Conservation (phyloP, 2,113 vertebrate genomes). For the Oncorhynchus kisutch region DNA sequence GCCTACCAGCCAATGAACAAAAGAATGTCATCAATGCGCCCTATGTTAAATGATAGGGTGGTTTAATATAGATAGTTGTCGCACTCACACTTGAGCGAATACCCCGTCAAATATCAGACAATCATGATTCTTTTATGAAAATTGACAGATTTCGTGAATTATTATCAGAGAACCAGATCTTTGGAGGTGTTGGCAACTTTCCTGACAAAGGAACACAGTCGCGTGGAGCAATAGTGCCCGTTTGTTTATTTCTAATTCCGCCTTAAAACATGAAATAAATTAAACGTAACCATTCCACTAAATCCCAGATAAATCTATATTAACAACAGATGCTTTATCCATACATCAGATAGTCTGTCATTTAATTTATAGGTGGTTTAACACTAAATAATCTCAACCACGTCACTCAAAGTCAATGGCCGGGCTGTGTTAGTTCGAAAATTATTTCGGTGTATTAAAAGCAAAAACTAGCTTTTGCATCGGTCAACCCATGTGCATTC, state of each 20-base stretch:
- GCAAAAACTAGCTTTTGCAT: constrained; percentile 57
- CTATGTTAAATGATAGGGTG: constrained; percentile 38
- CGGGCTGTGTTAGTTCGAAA: constrained; percentile 81
- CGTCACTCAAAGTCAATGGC: constrained; percentile 79
- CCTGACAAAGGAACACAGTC: constrained; percentile 69
- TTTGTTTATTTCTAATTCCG: constrained; percentile 53
- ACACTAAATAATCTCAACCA: constrained; percentile 79
- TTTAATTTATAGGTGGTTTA: constrained; percentile 75
- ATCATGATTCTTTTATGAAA: constrained; percentile 13
- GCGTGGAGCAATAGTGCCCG: constrained; percentile 59
- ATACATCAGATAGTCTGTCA: constrained; percentile 53
- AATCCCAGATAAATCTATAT: constrained; percentile 34
- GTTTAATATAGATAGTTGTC: constrained; percentile 34
- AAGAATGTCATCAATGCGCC: constrained; percentile 67
- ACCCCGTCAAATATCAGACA: constrained; percentile 30
- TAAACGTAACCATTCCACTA: constrained; percentile 1
- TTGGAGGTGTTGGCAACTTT: constrained; percentile 78
- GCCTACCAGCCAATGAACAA: constrained; percentile 66
- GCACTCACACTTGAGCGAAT: constrained; percentile 36
- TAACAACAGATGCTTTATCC: constrained; percentile 42
- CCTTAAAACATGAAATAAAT: constrained; percentile 45
- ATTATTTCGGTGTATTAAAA: constrained; percentile 76
- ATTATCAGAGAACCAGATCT: constrained; percentile 38
- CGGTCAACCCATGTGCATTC: constrained; percentile 36
- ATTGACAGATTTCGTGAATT: constrained; percentile 14